Base-by-base conservation (phyloP, 2,888 invertebrate genomes). In the Drosophila aldrichi region DNA sequence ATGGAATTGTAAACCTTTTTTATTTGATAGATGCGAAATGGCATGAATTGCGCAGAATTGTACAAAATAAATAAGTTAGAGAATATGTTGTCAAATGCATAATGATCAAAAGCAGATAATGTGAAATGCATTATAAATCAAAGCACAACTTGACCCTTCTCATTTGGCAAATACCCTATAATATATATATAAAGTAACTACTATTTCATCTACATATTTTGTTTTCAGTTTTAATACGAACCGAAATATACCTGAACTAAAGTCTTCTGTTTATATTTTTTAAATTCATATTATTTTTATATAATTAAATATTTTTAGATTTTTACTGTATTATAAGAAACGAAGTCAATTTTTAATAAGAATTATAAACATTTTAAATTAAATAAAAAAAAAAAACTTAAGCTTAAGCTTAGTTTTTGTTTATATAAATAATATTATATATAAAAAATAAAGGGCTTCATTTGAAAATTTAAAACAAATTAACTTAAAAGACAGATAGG, bases 1-100 rank as follows among this genome's bases (percentile, higher is more conserved):
- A 95, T 95, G 90, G 95, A 95, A 94, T 95, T 95, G 94, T 95
- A 95, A 93, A 95, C 94, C 94, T 95, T 58, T 48, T 94, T 58
- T 38, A 38, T 92, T 91, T 82, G 57, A 66, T 70, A 44, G 70
- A 80, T 84, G 81, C 75, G 79, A 76, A 77, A 74, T 80, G 78
- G 76, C 70, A 77, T 84, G 81, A 84, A 70, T 79, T 79, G 82
- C 72, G 79, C 55, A 81, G 74, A 82, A 79, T 73, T 75, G 66
- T 79, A 73, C 40, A 77, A 77, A 75, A 70, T 58, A 71, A 77
- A 71, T 65, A 40, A 64, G 54, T 72, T 65, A 76, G 67, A 72
- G 60, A 65, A 60, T 52, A 70, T 56, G 44, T 48, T 70, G 32
- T 44, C 7, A 55, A 49, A 56, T 40, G 49, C 32, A 49, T 14